Evolutionary conservation across 2,797 vertebrate species (phyloP).

Genomic region (Kryptolebias ocellatus): DNA sequence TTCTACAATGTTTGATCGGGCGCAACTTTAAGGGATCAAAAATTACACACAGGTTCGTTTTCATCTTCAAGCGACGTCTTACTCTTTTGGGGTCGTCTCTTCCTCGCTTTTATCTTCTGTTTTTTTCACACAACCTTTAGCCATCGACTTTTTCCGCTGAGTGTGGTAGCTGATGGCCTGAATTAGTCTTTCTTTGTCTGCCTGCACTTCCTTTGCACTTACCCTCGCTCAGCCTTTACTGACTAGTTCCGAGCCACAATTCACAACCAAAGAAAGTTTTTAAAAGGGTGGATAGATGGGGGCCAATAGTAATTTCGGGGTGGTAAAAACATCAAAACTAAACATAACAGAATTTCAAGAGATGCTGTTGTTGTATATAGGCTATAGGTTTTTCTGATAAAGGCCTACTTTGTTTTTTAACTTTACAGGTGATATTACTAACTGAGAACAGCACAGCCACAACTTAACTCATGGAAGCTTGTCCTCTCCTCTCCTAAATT

Average conservation of each 20-base stretch:
- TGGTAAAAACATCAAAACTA: too few relatives aligned
- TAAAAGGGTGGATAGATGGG: too few relatives aligned
- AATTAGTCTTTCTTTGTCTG: slow-evolving; percentile 4
- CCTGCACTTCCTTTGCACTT: slow-evolving; percentile 8
- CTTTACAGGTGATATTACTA: too few relatives aligned
- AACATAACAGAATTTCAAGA: too few relatives aligned
- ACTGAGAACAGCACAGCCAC: too few relatives aligned
- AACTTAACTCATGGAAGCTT: too few relatives aligned
- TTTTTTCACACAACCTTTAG: neutral
- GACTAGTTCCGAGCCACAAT: slow-evolving; percentile 1
- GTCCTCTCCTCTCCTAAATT: too few relatives aligned
- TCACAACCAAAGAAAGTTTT: slow-evolving; percentile 1
- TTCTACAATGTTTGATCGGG: slow-evolving; percentile 54
- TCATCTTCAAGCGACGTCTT: slow-evolving; percentile 24
- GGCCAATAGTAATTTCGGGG: too few relatives aligned
- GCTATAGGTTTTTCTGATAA: too few relatives aligned
- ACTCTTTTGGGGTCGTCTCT: slow-evolving; percentile 19
- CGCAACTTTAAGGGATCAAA: slow-evolving; percentile 65
- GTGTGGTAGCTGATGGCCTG: neutral
- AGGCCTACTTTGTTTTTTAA: neutral
- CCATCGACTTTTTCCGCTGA: neutral
- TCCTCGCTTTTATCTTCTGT: neutral
- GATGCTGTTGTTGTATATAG: too few relatives aligned
- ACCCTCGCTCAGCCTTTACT: slow-evolving; percentile 4
- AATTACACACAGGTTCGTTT: slow-evolving; percentile 40